Conservation (phyloP, 2,113 vertebrate species). For the Orientallactaga bullata region DNA sequence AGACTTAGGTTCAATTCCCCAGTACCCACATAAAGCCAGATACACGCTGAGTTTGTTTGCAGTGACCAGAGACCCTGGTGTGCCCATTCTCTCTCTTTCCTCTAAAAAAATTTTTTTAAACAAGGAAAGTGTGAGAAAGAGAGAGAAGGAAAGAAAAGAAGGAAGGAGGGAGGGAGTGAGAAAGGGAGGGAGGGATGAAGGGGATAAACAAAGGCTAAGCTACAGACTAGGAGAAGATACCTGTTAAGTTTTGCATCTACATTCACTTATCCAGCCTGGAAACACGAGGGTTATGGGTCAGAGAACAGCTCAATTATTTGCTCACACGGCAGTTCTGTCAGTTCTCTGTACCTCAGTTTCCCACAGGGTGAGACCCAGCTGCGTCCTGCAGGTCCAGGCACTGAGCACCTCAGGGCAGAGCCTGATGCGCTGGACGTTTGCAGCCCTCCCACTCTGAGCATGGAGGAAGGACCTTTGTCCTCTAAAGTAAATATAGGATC, state of each 20-base stretch:
- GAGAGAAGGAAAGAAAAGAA: too few relatives aligned
- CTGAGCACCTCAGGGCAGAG: not conserved
- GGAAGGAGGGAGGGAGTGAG: too few relatives aligned
- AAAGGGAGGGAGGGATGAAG: not conserved
- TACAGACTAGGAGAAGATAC: not conserved
- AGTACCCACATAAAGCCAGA: too few relatives aligned
- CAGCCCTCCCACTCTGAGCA: not conserved
- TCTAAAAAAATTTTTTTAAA: not conserved
- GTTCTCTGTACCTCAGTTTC: not conserved
- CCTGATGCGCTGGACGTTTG: rapidly evolving
- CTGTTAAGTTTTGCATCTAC: not conserved
- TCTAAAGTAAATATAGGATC: conserved; percentile 4
- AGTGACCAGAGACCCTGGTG: too few relatives aligned
- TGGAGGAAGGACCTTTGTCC: not conserved
- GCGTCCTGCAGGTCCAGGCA: rapidly evolving
- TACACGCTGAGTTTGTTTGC: too few relatives aligned
- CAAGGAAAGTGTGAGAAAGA: not conserved
- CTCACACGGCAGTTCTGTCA: not conserved
- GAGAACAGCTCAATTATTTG: not conserved
- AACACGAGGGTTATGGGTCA: not conserved
- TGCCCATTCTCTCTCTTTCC: too few relatives aligned
- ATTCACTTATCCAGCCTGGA: not conserved
- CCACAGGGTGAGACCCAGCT: not conserved
- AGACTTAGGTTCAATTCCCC: too few relatives aligned
- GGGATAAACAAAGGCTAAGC: not conserved